These are phyloP conservation scores for mouse (Mus musculus) DNA, from an alignment of 2,113 vertebrate species.

Conservation along the genomic window GRCm39 chr17:64741501-64742000, in stretches of 20 bases:
- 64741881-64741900: slow-evolving; percentile 26
- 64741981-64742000: background rate
- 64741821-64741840: slow-evolving; percentile 52
- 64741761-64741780: slow-evolving; percentile 62
- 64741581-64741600: background rate
- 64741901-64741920: background rate
- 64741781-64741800: slow-evolving; percentile 62
- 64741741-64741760: slow-evolving; percentile 56
- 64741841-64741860: slow-evolving; percentile 52
- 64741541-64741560: background rate
- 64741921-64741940: background rate
- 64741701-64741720: slow-evolving; percentile 52
- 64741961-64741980: no score
- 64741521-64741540: background rate
- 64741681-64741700: slow-evolving; percentile 59
- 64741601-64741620: background rate
- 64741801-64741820: slow-evolving; percentile 68
- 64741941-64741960: background rate
- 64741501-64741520: slow-evolving; percentile 18
- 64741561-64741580: background rate
- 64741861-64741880: background rate
- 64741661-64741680: background rate
- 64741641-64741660: background rate
- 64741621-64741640: slow-evolving; percentile 1
- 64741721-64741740: slow-evolving; percentile 53